phyloP scores from a whole-genome alignment of 2,113 vertebrate species.

The Myxocyprinus asiaticus region DNA sequence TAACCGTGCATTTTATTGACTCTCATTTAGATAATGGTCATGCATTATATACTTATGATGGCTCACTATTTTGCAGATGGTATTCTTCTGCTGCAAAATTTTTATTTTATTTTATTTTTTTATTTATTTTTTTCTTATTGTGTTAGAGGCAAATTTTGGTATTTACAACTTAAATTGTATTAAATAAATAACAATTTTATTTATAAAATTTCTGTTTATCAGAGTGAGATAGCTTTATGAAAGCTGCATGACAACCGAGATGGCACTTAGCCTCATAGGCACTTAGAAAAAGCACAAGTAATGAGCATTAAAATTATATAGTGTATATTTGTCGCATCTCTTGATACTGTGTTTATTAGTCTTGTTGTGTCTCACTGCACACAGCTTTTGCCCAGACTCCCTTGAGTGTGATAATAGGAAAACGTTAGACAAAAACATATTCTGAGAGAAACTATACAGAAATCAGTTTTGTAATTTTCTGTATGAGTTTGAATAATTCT shows the following conservation, averaged over 20 bases:
- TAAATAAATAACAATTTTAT: background rate
- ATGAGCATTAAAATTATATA: slow-evolving; percentile 2
- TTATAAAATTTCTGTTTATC: background rate
- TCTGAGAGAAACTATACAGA: slow-evolving; percentile 16
- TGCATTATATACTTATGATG: background rate
- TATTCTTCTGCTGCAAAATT: background rate
- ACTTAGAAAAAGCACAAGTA: background rate
- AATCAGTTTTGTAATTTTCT: slow-evolving; percentile 26
- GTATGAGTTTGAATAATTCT: slow-evolving; percentile 9
- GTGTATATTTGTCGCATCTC: slow-evolving; percentile 1
- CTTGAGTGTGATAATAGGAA: slow-evolving; percentile 25
- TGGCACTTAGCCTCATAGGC: no score
- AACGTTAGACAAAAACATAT: slow-evolving; percentile 4
- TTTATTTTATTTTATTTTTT: no score
- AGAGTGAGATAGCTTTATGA: background rate
- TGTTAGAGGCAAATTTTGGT: background rate
- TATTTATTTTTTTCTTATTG: background rate
- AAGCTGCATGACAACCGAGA: background rate
- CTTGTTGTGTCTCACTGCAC: slow-evolving; percentile 20
- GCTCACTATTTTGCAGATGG: background rate
- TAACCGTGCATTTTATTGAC: background rate
- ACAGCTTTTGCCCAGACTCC: slow-evolving; percentile 25
- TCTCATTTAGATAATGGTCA: background rate
- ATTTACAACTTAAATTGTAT: background rate
- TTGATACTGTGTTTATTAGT: slow-evolving; percentile 22